Conservation (phyloP, 2,113 vertebrate genomes). For the Mormyrus lacerda region DNA sequence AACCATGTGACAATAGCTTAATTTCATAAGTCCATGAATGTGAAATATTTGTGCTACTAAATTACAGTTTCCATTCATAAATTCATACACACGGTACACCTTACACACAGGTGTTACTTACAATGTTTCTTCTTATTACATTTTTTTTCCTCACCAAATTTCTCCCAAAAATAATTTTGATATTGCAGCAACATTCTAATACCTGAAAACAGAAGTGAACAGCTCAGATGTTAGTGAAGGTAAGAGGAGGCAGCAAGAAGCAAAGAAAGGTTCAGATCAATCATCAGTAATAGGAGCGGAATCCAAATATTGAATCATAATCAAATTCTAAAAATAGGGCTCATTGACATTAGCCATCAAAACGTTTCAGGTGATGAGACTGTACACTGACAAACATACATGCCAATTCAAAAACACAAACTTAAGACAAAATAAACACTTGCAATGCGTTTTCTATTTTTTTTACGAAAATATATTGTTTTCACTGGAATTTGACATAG, state of each 20-base stretch:
- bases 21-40: neutral
- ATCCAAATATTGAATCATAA: neutral
- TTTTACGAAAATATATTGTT: neutral
- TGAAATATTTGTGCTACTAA: neutral
- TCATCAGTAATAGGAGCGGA: neutral
- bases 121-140: neutral
- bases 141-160: neutral
- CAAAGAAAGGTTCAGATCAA: neutral
- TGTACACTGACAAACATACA: neutral
- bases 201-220: neutral
- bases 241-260: neutral
- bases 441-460: neutral
- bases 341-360: conserved; percentile 6
- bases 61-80: neutral
- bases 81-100: neutral
- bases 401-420: neutral
- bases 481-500: neutral
- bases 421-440: neutral
- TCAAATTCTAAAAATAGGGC: neutral
- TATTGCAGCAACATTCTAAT: neutral
- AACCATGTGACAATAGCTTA: neutral
- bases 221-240: neutral
- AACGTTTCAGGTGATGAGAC: neutral
- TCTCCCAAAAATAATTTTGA: neutral
- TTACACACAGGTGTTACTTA: neutral